Evolutionary conservation across 2,888 invertebrate genomes (phyloP).

Genomic region (Pelosia muscerda): DNA sequence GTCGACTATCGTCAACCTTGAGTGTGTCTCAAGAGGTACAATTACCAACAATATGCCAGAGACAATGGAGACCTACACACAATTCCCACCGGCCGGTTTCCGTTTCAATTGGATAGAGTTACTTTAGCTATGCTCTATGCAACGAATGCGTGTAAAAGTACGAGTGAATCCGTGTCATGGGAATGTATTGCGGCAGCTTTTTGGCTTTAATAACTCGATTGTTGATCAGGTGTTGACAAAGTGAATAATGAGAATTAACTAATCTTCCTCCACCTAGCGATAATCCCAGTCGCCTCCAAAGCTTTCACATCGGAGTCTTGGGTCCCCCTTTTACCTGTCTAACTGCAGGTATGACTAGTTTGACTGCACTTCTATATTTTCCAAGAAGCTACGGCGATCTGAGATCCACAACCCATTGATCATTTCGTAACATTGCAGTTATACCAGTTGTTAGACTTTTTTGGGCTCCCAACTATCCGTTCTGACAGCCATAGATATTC

Average conservation of each 20-base stretch:
- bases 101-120: constrained; percentile 17
- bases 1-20: background rate
- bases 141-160: constrained; percentile 16
- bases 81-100: constrained; percentile 21
- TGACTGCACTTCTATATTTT: too few species aligned
- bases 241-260: background rate
- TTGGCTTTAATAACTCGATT: background rate
- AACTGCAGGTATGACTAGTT: too few species aligned
- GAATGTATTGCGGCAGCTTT: constrained; percentile 3
- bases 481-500: too few species aligned
- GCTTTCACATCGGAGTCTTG: too few species aligned
- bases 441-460: too few species aligned
- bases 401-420: too few species aligned
- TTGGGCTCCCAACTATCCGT: too few species aligned
- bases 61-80: constrained; percentile 10
- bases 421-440: too few species aligned
- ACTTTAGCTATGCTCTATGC: constrained; percentile 2
- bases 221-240: background rate
- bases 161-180: constrained; percentile 14
- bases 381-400: too few species aligned
- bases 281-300: too few species aligned
- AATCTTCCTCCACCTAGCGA: too few species aligned
- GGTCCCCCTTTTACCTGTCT: too few species aligned
- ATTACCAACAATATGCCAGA: constrained; percentile 15
- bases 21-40: background rate